Base-by-base conservation (phyloP, 1,140 invertebrate species). In the Dreissena rostriformis region DNA sequence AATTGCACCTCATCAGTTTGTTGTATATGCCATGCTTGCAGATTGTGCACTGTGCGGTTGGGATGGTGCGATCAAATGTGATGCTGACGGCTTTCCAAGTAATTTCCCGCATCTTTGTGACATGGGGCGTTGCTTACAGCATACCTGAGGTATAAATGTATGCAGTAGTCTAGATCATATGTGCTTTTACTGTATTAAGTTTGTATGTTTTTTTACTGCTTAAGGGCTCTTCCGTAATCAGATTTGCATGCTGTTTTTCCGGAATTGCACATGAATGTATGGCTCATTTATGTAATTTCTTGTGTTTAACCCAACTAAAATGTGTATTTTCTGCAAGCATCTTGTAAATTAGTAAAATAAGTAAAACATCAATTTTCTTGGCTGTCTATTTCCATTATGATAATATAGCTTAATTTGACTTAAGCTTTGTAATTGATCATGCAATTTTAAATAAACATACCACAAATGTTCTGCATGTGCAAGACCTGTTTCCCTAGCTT, bases 11-110 rank as follows among this genome's bases (percentile, higher is more conserved):
- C 11, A 4, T 63, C 11, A 63, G 24, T 63, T 11, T 63, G 61
- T 26, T 22, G 19, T 63, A 39, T 39, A 39, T 39, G 39, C 39
- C 39, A 2, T 39, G 39, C 6, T 78, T 78, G 49, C 92, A 97
- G 97, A 95, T 99, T 82, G 67, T 98, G 0, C 97, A 99, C 93
- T 96, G 97, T 29, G 93, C 95, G 0, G 91, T 96, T 39, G 96
- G 97, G 11, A 91, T 99, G 24, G 97, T 99, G 0, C 95, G 96
- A 79, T 98, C 98, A 0, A 97, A 96, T 92, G 95, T 96, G 1
- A 85, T 96, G 8, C 94, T 98, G 15, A 98, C 98, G 0, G 93
- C 95, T 6, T 96, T 97, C 91, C 98, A 99, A 95, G 97, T 99
- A 39, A 96, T 96, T 39, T 99, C 98, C 28, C 95, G 98, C 71